Evolutionary conservation across 2,113 vertebrate genomes (phyloP).

Genomic region (Micromys minutus): DNA sequence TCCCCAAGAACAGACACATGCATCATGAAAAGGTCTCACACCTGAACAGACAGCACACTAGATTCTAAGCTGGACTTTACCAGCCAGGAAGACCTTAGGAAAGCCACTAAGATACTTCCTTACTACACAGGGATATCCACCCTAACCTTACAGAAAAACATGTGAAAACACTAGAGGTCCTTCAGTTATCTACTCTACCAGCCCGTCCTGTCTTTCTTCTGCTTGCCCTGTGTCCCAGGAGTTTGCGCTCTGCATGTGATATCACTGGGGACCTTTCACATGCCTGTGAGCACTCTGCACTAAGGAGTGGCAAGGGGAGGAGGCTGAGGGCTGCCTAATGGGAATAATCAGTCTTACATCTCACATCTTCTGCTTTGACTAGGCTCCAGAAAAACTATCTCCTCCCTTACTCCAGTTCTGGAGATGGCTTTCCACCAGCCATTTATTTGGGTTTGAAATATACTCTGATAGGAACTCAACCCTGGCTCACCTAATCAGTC

Average conservation of each 20-base stretch:
- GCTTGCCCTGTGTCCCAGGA: not conserved
- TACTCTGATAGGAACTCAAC: not conserved
- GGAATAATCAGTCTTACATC: not conserved
- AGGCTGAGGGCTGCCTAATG: fast-evolving
- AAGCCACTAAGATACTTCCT: slow-evolving; percentile 5
- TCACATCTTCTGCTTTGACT: not conserved
- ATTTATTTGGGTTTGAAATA: not conserved
- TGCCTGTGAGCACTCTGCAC: not conserved
- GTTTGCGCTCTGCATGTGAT: fast-evolving
- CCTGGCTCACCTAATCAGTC: not conserved
- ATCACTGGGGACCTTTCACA: not conserved
- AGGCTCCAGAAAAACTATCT: not conserved
- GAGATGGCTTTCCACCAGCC: not conserved
- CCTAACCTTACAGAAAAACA: not conserved
- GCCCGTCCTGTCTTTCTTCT: not conserved
- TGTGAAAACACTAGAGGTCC: fast-evolving
- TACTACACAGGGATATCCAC: not conserved
- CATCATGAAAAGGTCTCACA: not conserved
- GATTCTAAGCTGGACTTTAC: not conserved
- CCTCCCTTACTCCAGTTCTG: not conserved
- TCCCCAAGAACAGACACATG: not conserved
- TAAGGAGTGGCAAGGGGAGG: fast-evolving
- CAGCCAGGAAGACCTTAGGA: not conserved
- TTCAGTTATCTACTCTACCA: not conserved
- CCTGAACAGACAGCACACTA: not conserved